Evolutionary conservation across 2,113 vertebrate genomes (phyloP).

Genomic region (Pao palembangensis): DNA sequence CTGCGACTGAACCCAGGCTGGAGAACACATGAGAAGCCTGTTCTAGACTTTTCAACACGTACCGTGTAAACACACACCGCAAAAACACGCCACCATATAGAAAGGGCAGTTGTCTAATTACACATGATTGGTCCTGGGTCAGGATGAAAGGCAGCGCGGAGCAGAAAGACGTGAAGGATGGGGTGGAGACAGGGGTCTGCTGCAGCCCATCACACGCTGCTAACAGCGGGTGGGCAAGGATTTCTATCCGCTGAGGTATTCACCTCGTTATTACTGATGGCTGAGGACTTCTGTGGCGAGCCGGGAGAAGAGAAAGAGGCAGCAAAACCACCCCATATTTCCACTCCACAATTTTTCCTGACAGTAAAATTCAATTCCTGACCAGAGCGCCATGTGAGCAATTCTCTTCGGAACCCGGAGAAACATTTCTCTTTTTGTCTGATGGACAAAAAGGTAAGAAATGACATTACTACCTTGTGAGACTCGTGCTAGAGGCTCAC

Average conservation of each 20-base stretch:
- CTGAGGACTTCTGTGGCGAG: conserved; percentile 31
- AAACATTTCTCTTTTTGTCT: conserved; percentile 33
- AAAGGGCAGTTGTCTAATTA: conserved; percentile 67
- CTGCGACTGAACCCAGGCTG: conserved; percentile 55
- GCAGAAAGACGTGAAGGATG: conserved; percentile 39
- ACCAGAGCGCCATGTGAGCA: conserved; percentile 5
- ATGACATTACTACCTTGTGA: conserved; percentile 31
- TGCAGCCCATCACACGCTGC: conserved; percentile 29
- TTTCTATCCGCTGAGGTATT: conserved; percentile 19
- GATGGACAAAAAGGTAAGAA: conserved; percentile 13
- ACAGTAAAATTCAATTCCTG: conserved; percentile 49
- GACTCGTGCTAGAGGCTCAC: conserved; percentile 28
- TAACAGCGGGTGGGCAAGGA: conserved; percentile 16
- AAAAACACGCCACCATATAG: conserved; percentile 52
- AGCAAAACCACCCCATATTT: conserved; percentile 46
- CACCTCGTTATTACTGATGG: conserved; percentile 33
- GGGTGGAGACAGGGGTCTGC: conserved; percentile 14
- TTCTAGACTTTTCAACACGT: conserved; percentile 50
- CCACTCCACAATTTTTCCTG: conserved; percentile 38
- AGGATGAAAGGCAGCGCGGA: conserved; percentile 7
- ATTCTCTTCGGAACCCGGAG: conserved; percentile 19
- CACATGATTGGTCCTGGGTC: conserved; percentile 53
- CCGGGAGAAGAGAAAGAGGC: conserved; percentile 16
- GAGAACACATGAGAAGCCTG: conserved; percentile 30
- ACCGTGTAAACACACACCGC: conserved; percentile 26